Evolutionary conservation across 2,113 vertebrate genomes (phyloP), one percentile per base, ranked within the genome.

Genomic region (Alces alces): DNA sequence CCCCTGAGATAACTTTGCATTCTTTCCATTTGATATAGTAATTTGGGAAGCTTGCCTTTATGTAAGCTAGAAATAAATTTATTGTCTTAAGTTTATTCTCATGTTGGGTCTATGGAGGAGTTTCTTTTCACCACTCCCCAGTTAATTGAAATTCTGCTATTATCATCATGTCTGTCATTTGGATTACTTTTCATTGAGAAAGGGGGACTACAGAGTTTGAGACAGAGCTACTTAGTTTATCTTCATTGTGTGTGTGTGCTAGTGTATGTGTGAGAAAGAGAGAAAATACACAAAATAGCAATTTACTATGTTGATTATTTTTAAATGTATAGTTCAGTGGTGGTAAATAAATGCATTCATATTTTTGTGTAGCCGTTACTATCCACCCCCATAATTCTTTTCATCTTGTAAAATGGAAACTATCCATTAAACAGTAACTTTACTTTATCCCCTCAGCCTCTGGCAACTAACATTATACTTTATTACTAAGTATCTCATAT

Each of bases 21-120:
- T 95, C 61, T 96, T 96, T 84, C 19, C 52, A 60, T 80, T 91
- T 92, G 92, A 93, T 57, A 89, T 52, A 33, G 19, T 87, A 60
- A 73, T 86, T 91, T 95, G 91, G 82, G 87, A 95, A 87, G 55
- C 87, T 89, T 83, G 45, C 9, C 45, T 95, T 82, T 33, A 39
- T 76, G 70, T 47, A 91, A 47, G 36, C 30, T 28, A 92, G 45
- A 93, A 93, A 66, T 90, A 96, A 90, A 47, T 94, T 64, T 84
- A 60, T 86, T 89, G 17, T 39, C 33, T 91, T 73, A 55, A 43
- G 13, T 79, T 61, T 79, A 15, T 78, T 92, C 33, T 89, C 39
- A 60, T 64, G 30, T 89, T 70, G 43, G 5, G n/a, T 61, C 58
- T 93, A 55, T 50, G 80, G 15, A 55, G 54, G 27, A 30, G 15